Evolutionary conservation across 2,113 vertebrate species (phyloP), one percentile per base, ranked within the genome.

Genomic region (Daubentonia madagascariensis): DNA sequence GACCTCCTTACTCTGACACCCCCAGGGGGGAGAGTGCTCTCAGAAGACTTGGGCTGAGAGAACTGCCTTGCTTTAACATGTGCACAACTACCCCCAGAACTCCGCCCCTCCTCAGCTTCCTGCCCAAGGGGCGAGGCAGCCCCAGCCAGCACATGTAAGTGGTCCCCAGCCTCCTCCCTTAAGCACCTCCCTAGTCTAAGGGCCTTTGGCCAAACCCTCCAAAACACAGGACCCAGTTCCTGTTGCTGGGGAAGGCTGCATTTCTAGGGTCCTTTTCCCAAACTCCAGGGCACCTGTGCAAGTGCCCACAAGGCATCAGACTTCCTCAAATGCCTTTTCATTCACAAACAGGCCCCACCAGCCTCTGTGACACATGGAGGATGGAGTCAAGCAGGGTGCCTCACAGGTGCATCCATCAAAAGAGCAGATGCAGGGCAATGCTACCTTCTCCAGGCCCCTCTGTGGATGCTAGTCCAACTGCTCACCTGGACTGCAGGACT

Each of bases 391-490:
- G 32, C 48, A 3, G 48, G 70, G 30, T 0, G 2, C 3, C 11
- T 18, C 0, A 5, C 0, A 1, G 45, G 22, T 40, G 68, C 68
- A 8, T 16, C 84, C 13, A 22, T 11, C 20, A 63, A 16, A 73
- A 68, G 13, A 28, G 20, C 48, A 28, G 40, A 17, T 4, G 35
- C 5, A 0, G 30, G 50, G 18, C 1, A 0, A 13, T 1, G 1
- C 40, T 9, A 0, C n/a, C 70, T 67, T 30, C 52, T 10, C 73
- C 2, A 30, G 43, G 20, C 28, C 63, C 13, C 22, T 63, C 67
- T 35, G 12, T 6, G 17, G 48, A 45, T 22, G 7, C 10, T 1
- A 4, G 4, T 6, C 13, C 67, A 23, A 0, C 11, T 45, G 6
- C 28, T 89, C 22, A 14, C 16, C 22, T 32, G 63, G 54, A 35